Percentiles rank a stretch among this genome's conserved stretches.
phyloP scores from a whole-genome alignment of 2,113 vertebrate genomes.

The Mus pahari region DNA sequence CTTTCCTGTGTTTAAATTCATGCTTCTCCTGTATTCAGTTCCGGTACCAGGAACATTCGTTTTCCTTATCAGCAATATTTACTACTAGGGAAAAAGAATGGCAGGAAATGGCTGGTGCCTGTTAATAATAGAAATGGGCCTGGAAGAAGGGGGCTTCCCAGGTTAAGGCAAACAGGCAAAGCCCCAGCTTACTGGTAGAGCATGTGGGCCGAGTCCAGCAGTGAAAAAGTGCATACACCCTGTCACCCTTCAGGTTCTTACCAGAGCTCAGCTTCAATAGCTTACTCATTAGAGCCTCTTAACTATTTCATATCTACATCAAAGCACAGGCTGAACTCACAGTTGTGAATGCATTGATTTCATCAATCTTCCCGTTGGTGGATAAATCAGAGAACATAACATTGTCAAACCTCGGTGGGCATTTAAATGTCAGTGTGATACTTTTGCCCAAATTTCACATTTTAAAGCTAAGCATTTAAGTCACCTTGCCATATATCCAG shows the following conservation, averaged over 20 bases:
- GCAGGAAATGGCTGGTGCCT: not conserved
- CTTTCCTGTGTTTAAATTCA: slow-evolving; percentile 26
- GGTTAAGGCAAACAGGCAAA: not conserved
- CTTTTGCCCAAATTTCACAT: slow-evolving; percentile 3
- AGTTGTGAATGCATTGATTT: slow-evolving; percentile 36
- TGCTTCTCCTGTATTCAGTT: slow-evolving; percentile 1
- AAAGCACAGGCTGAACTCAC: slow-evolving; percentile 47
- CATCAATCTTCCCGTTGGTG: slow-evolving; percentile 31
- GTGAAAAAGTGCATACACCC: not conserved
- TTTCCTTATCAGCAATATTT: slow-evolving; percentile 48
- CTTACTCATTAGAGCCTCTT: slow-evolving; percentile 18
- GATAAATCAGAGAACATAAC: slow-evolving; percentile 52
- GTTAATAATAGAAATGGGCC: not conserved
- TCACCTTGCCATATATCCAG: not conserved
- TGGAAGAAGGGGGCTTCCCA: not conserved
- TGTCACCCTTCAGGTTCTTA: not conserved
- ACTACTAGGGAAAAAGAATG: slow-evolving; percentile 42
- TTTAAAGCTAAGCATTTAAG: slow-evolving; percentile 53
- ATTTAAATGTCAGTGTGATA: slow-evolving; percentile 46
- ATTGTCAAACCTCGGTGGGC: slow-evolving; percentile 6
- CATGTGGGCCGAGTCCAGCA: not conserved
- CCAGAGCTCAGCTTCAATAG: not conserved
- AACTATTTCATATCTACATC: slow-evolving; percentile 62
- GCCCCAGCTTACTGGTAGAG: not conserved
- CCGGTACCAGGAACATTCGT: slow-evolving; percentile 7